Evolutionary conservation across 2,888 invertebrate genomes (phyloP), one percentile per base, ranked within the genome.

Genomic region (Tachina grossa): DNA sequence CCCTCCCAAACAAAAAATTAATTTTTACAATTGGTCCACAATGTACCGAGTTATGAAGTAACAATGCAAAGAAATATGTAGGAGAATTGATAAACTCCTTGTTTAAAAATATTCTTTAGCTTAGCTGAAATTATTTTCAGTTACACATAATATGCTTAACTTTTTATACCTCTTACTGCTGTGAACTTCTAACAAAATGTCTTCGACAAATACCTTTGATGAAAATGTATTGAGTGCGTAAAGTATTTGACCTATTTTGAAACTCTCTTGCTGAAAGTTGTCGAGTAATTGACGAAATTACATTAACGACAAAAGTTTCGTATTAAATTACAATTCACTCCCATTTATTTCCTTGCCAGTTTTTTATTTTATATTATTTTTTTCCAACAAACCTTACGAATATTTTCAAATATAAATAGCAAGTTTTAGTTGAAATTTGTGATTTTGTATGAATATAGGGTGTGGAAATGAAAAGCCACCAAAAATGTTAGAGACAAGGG

Each of bases 251-350:
- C 53, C 41, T 53, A 43, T 72, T 59, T 14, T 31, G 39, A 14
- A 8, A 65, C 9, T 74, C 43, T 59, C 11, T 31, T 71, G 43
- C 76, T 66, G 49, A 66, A 84, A 76, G 82, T 83, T 76, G 75
- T 82, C 79, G 71, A 85, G 71, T 83, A 79, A 79, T 83, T 85
- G 82, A 85, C 71, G 82, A 79, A 85, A 79, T 83, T 75, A 83
- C 82, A 83, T 85, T 79, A 85, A 85, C 61, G 75, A 71, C 71
- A 79, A 85, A 85, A 83, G 71, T 83, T 83, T 84, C 72, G 57
- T 49, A 51, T 59, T 75, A 79, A 63, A 75, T 78, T 47, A 55
- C 47, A 45, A 61, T 69, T 61, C 19, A 11, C 43, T 22, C 39
- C 43, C 49, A 22, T 68, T 63, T 19, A n/a, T n/a, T 45, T 19